Base-by-base conservation (phyloP, 2,888 invertebrate species). In the Patella depressa region DNA sequence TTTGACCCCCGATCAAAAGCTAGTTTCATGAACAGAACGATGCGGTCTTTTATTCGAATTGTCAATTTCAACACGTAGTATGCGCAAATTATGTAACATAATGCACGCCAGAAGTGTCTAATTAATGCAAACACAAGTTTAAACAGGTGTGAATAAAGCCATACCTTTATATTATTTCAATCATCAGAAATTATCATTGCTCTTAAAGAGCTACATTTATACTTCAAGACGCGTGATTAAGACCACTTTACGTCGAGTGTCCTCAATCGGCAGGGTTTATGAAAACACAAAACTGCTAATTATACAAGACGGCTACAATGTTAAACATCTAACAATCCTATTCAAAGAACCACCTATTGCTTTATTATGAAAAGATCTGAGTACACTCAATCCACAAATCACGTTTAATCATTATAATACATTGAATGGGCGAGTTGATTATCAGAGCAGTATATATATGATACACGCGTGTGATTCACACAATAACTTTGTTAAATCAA, bases 361-460 rank as follows among this genome's bases (percentile, higher is more conserved):
- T 19, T 65, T 24, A 24, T 65, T 24, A 65, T 65, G 19, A 65
- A 65, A 65, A 19, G 65, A 65, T 65, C 65, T 19, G 19, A 9
- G 24, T 24, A 11, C 24, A 65, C 19, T 65, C 19, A 65, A 24
- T 65, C 19, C 24, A 24, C 24, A 65, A 65, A 65, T 65, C 65
- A 65, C 24, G 65, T 65, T 65, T 65, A 65, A 65, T 65, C 65
- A 65, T 65, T 65, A 65, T 65, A 65, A 65, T 24, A 65, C 24
- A 65, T 65, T 24, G 19, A 65, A 65, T 65, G 24, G 24, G 24
- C 3, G 24, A 24, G 19, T 65, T 65, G 19, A 19, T 65, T 65
- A 65, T 11, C 65, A 19, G 24, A 24, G 12, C 11, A 12, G 65
- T 65, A 24, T 24, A 65, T 24, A 9, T 24, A 24, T 65, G 24